These are phyloP conservation scores for Rhipidura dahli DNA, from an alignment of 2,113 vertebrate genomes.

Conservation along the genomic window DNA sequence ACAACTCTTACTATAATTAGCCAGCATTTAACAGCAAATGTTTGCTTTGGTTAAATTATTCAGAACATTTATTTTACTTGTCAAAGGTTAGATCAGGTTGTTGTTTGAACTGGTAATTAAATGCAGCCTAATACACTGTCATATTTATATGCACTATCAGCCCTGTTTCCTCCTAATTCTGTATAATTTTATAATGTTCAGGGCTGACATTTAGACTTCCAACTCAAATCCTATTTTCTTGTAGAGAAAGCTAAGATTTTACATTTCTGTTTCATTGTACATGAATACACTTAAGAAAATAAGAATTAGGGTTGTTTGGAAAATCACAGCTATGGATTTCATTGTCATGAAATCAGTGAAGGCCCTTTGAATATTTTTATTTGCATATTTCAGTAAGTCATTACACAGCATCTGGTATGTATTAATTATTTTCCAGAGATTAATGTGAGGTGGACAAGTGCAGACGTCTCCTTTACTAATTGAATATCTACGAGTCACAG, in stretches of 20 bases:
- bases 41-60: constrained; percentile 89
- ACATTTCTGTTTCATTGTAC: not conserved
- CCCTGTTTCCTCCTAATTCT: constrained; percentile 63
- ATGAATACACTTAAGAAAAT: not conserved
- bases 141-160: constrained; percentile 73
- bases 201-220: constrained; percentile 63
- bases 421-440: constrained; percentile 25
- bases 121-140: constrained; percentile 74
- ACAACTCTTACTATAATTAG: constrained; percentile 82
- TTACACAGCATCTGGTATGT: not conserved
- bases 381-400: not conserved
- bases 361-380: constrained; percentile 3
- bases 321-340: not conserved
- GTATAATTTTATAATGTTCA: constrained; percentile 69
- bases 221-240: constrained; percentile 30
- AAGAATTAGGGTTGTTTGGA: not conserved
- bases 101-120: constrained; percentile 81
- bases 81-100: constrained; percentile 83
- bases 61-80: constrained; percentile 85
- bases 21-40: constrained; percentile 83
- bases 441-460: not conserved
- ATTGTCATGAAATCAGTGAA: not conserved
- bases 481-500: not conserved
- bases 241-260: constrained; percentile 2
- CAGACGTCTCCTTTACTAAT: not conserved